A percentile compares a stretch with the other conserved stretches of the same genome.
These are phyloP conservation scores for Sebastes steindachneri DNA, from an alignment of 2,797 vertebrate genomes.

Conservation along the genomic window DNA sequence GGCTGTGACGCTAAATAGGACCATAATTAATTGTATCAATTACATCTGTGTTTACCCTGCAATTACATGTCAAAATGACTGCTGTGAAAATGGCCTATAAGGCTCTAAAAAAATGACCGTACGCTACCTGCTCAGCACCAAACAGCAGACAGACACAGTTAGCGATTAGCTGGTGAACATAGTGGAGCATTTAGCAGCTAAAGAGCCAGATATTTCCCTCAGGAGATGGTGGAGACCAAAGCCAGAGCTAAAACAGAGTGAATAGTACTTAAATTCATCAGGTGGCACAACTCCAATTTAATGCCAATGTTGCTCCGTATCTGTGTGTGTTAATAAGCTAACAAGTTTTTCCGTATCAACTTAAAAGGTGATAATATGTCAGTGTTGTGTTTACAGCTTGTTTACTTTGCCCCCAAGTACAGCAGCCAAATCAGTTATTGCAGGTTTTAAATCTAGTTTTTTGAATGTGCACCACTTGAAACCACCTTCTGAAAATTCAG, in stretches of 20 bases:
- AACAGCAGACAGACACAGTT: neutral
- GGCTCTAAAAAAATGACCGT: neutral
- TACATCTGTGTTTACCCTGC: no score
- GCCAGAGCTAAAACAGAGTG: neutral
- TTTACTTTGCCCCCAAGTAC: neutral
- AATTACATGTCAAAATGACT: no score
- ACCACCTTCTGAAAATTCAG: neutral
- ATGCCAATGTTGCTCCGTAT: neutral
- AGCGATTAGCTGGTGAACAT: neutral
- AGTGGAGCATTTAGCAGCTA: neutral
- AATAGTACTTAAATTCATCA: neutral
- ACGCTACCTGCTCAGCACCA: neutral
- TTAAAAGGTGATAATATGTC: neutral
- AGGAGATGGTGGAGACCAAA: neutral
- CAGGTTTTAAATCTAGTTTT: neutral
- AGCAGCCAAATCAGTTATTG: neutral
- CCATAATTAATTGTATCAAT: no score
- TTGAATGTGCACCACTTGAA: neutral
- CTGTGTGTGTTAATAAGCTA: neutral
- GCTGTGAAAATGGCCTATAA: no score
- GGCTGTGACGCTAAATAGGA: no score
- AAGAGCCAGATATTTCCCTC: neutral
- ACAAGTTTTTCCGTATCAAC: neutral
- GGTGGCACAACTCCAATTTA: neutral
- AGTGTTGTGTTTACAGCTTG: no score